A percentile compares a stretch with the other conserved stretches of the same genome.
Evolutionary conservation across 2,113 vertebrate genomes (phyloP).

Genomic region (Miniopterus natalensis): DNA sequence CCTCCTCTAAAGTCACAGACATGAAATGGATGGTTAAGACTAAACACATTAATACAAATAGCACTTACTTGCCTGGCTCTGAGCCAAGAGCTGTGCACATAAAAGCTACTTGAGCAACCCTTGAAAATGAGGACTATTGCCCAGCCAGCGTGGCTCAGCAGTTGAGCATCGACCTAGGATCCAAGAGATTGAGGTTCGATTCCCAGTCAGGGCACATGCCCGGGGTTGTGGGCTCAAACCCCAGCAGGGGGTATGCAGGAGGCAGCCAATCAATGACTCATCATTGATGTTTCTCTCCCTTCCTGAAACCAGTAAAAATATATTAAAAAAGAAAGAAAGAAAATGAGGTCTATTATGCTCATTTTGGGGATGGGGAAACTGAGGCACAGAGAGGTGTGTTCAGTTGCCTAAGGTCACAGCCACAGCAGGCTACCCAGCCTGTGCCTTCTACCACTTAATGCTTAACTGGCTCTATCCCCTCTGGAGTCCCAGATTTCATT

Average conservation of each 20-base stretch:
- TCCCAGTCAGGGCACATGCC: too few species aligned
- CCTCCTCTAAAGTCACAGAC: neutral
- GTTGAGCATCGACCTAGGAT: too few species aligned
- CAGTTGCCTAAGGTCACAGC: neutral
- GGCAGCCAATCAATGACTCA: too few species aligned
- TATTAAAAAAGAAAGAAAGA: too few species aligned
- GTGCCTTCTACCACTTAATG: too few species aligned
- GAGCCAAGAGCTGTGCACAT: neutral
- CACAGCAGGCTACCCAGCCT: neutral
- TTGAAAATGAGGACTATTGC: neutral
- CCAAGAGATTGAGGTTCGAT: too few species aligned
- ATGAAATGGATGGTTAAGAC: neutral
- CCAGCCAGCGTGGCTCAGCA: too few species aligned
- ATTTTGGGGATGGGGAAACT: neutral
- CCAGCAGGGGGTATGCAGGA: too few species aligned
- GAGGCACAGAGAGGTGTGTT: neutral
- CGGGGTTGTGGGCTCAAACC: too few species aligned
- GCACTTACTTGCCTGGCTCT: neutral
- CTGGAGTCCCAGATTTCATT: neutral
- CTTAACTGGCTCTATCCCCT: neutral
- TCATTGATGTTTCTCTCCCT: too few species aligned
- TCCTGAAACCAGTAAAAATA: too few species aligned
- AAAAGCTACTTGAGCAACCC: neutral
- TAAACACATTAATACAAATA: neutral
- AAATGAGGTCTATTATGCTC: neutral